Evolutionary conservation across 2,113 vertebrate species (phyloP).

Genomic region (Pampusana beccarii): DNA sequence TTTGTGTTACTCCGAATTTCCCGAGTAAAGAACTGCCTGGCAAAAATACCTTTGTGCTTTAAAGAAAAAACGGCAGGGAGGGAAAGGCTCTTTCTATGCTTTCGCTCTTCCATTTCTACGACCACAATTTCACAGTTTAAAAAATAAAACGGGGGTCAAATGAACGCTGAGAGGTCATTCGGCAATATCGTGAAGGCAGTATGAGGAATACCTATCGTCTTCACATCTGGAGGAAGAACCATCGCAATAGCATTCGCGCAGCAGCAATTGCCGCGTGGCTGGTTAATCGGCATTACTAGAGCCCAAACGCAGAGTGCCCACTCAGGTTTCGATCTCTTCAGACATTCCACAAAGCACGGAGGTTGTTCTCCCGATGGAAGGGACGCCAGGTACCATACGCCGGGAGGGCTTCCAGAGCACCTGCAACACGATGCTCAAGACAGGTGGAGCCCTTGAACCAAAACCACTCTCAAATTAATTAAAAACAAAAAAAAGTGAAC

Average conservation of each 20-base stretch:
- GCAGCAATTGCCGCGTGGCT: fast-evolving
- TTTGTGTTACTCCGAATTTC: neutral
- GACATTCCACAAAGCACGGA: neutral
- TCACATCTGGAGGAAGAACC: neutral
- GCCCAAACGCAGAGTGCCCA: neutral
- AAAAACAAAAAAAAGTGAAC: neutral
- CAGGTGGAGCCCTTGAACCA: neutral
- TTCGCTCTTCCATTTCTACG: neutral
- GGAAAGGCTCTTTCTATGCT: neutral
- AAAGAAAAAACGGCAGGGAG: fast-evolving
- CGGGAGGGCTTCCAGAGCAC: neutral
- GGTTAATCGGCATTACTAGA: fast-evolving
- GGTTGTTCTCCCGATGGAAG: neutral
- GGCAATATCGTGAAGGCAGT: fast-evolving
- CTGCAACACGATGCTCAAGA: neutral
- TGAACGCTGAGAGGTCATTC: neutral
- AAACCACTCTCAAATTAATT: neutral
- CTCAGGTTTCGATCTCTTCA: neutral
- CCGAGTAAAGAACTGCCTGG: neutral
- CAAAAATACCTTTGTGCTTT: neutral
- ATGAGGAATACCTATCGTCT: neutral
- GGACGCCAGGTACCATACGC: fast-evolving
- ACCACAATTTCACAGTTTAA: neutral
- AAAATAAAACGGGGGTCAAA: neutral
- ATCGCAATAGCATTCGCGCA: fast-evolving